Percentiles rank a stretch among this genome's conserved stretches.
Conservation (phyloP, 2,797 vertebrate genomes). For the Oreochromis mossambicus region DNA sequence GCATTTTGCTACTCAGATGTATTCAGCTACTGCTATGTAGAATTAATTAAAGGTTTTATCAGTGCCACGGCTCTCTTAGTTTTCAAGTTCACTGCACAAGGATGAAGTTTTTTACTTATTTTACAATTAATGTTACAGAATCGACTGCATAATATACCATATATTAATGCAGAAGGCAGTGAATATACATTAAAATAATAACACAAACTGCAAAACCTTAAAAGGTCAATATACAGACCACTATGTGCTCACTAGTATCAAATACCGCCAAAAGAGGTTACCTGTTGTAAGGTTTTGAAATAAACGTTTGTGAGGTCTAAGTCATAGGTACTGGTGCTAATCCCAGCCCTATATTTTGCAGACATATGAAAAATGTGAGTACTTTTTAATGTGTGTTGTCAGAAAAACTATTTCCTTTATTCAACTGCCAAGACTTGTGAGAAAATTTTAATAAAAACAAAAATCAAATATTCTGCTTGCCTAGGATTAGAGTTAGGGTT, state of each 20-base stretch:
- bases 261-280: background rate
- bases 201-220: background rate
- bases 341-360: background rate
- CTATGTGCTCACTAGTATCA: background rate
- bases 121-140: background rate
- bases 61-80: background rate
- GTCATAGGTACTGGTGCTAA: background rate
- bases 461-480: background rate
- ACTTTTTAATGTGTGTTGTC: background rate
- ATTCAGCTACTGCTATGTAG: background rate
- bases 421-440: background rate
- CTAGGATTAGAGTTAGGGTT: background rate
- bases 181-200: background rate
- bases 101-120: background rate
- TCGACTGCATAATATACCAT: too few species aligned
- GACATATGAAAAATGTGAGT: background rate
- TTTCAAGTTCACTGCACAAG: background rate
- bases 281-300: background rate
- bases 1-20: background rate
- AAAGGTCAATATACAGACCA: background rate
- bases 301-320: background rate
- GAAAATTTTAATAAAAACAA: background rate
- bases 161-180: background rate
- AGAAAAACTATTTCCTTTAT: background rate
- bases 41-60: background rate